A percentile compares a stretch with the other conserved stretches of the same genome.
Evolutionary conservation across 2,797 vertebrate species (phyloP).

Genomic region (Mormyrops boulengeri): DNA sequence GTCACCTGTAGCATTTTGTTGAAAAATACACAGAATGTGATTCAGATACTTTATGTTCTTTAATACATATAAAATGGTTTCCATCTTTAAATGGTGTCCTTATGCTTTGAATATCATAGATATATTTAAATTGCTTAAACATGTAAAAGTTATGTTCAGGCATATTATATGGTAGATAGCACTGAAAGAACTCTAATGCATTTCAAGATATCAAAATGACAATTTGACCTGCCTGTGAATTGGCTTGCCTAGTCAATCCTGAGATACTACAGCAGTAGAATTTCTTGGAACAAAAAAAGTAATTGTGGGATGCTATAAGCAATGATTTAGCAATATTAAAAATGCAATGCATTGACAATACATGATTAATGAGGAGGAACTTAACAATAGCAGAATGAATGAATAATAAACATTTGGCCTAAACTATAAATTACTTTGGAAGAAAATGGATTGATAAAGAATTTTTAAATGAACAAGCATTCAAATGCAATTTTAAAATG

Average conservation of each 20-base stretch:
- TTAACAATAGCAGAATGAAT: background rate
- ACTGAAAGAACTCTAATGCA: background rate
- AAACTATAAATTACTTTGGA: background rate
- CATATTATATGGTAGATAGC: background rate
- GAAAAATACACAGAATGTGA: conserved; percentile 4
- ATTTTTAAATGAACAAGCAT: background rate
- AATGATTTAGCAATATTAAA: conserved; percentile 1
- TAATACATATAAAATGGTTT: background rate
- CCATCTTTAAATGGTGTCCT: background rate
- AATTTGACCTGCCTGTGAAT: background rate
- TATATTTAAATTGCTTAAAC: conserved; percentile 1
- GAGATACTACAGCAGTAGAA: conserved; percentile 3
- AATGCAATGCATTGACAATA: background rate
- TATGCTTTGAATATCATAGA: background rate
- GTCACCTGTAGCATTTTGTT: background rate
- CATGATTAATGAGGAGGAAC: background rate
- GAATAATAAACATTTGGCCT: background rate
- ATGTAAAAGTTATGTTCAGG: background rate
- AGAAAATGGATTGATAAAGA: background rate
- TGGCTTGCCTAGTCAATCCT: conserved; percentile 5
- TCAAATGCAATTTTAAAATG: background rate
- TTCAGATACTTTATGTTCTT: conserved; percentile 5
- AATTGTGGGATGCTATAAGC: background rate
- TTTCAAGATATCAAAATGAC: conserved; percentile 9
- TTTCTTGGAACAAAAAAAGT: background rate